phyloP scores from a whole-genome alignment of 1,140 invertebrate species.

The Ctenoplectra terminalis region DNA sequence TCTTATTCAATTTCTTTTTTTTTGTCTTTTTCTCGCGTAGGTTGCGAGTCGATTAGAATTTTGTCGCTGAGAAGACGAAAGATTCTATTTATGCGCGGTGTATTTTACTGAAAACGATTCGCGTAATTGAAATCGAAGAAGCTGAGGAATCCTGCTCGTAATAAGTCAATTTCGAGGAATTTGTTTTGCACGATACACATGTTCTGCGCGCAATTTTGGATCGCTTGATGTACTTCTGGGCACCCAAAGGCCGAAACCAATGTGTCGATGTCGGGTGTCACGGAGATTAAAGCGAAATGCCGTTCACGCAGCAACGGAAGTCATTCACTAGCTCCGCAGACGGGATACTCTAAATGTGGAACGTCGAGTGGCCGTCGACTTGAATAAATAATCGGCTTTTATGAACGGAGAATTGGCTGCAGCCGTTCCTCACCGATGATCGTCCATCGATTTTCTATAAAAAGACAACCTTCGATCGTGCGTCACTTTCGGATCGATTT shows the following conservation, averaged over 20 bases:
- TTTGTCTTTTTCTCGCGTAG: neutral
- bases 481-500: neutral
- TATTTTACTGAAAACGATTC: too few species aligned
- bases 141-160: neutral
- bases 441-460: neutral
- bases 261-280: constrained; percentile 38
- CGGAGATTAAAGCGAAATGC: constrained; percentile 59
- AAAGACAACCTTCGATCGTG: neutral
- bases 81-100: too few species aligned
- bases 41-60: too few species aligned
- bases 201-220: neutral
- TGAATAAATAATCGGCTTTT: constrained; percentile 67
- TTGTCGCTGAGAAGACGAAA: too few species aligned
- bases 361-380: constrained; percentile 48
- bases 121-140: neutral
- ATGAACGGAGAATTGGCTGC: constrained; percentile 23
- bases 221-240: neutral
- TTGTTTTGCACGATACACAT: neutral
- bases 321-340: constrained; percentile 65
- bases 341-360: constrained; percentile 67
- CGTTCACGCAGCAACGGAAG: constrained; percentile 61
- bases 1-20: neutral
- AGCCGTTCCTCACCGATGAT: constrained; percentile 3
- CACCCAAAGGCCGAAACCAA: neutral
- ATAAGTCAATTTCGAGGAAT: neutral